Conservation (phyloP, 2,797 vertebrate species). For the Protonibea diacanthus region DNA sequence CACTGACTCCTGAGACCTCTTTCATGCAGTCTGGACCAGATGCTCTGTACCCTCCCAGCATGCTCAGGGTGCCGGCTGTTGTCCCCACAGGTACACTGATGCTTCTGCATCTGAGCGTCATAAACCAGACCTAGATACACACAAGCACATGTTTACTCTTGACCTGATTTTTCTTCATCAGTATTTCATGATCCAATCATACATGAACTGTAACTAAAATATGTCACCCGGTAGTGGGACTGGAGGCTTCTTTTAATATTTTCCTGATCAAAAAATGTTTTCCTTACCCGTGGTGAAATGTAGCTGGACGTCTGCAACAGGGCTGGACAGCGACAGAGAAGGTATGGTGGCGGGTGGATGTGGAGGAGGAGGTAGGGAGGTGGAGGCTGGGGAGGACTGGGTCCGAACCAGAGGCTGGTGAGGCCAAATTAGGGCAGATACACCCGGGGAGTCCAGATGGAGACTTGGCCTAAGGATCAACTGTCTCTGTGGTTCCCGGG, state of each 20-base stretch:
- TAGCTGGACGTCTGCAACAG: constrained; percentile 81
- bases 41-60: constrained; percentile 91
- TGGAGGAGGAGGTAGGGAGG: constrained; percentile 79
- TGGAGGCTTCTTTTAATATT: neutral
- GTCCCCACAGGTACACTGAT: constrained; percentile 92
- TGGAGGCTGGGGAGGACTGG: constrained; percentile 87
- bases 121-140: constrained; percentile 90
- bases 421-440: constrained; percentile 85
- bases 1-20: constrained; percentile 90
- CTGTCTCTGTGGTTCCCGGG: constrained; percentile 86
- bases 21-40: constrained; percentile 93
- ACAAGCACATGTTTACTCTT: constrained; percentile 22
- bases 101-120: constrained; percentile 92
- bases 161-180: neutral
- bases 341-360: constrained; percentile 69
- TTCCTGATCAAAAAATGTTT: neutral
- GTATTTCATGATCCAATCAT: neutral
- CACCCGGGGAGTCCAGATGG: constrained; percentile 87
- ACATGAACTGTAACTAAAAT: neutral
- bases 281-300: constrained; percentile 91
- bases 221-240: neutral
- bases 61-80: constrained; percentile 92
- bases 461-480: constrained; percentile 88
- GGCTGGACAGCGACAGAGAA: constrained; percentile 68
- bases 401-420: constrained; percentile 89